Conservation (phyloP, 2,797 vertebrate species). For the Thalassophryne amazonica region DNA sequence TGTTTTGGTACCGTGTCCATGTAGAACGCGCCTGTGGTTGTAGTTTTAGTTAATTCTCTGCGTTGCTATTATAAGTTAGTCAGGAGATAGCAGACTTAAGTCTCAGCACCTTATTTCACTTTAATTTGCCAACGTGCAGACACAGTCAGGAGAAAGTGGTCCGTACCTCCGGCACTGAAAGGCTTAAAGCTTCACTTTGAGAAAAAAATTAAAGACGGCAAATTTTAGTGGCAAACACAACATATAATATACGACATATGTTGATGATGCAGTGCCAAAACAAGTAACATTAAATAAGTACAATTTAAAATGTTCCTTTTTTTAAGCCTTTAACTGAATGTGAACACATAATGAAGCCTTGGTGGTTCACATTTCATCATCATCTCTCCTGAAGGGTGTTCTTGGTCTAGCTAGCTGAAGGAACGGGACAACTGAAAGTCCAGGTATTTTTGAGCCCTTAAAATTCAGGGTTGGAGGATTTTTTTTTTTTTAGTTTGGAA, state of each 20-base stretch:
- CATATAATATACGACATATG: neutral
- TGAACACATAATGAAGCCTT: too few species aligned
- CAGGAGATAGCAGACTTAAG: conserved; percentile 4
- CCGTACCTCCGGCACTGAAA: neutral
- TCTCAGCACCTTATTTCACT: conserved; percentile 7
- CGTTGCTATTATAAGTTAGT: conserved; percentile 2
- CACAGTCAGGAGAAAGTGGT: neutral
- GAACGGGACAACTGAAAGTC: too few species aligned
- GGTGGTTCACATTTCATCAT: too few species aligned
- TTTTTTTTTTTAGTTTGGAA: too few species aligned
- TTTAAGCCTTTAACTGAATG: too few species aligned
- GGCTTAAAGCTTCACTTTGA: neutral
- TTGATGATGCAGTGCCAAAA: neutral
- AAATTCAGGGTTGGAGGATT: too few species aligned
- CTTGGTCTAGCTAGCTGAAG: too few species aligned
- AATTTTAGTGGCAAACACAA: neutral
- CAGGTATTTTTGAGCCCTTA: too few species aligned
- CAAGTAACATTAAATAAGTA: too few species aligned
- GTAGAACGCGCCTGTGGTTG: neutral
- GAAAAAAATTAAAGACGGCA: neutral
- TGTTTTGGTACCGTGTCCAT: conserved; percentile 71
- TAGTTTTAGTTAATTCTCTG: conserved; percentile 1
- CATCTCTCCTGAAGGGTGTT: too few species aligned
- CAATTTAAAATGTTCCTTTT: too few species aligned
- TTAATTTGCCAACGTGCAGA: neutral